Evolutionary conservation across 2,113 vertebrate genomes (phyloP).

Genomic region (Hemiscyllium ocellatum): DNA sequence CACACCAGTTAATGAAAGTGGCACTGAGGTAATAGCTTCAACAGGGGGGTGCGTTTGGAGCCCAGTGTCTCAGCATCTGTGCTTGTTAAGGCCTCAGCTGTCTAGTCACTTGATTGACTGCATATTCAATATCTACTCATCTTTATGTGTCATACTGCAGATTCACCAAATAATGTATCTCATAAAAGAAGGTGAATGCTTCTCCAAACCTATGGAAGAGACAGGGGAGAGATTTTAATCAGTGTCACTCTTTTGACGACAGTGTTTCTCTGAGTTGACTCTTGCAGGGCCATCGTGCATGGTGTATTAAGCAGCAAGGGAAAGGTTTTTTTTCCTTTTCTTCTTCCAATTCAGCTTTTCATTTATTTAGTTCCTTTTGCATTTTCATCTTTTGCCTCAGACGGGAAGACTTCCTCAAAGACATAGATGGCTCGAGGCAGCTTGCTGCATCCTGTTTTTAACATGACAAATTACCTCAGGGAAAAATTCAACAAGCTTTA

Average conservation of each 20-base stretch:
- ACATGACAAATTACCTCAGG: slow-evolving; percentile 38
- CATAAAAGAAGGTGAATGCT: slow-evolving; percentile 38
- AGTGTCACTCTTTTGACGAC: slow-evolving; percentile 35
- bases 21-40: slow-evolving; percentile 68
- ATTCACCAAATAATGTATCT: slow-evolving; percentile 38
- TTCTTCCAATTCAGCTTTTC: slow-evolving; percentile 35
- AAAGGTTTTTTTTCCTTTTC: background rate
- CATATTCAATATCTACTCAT: slow-evolving; percentile 39
- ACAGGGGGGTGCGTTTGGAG: slow-evolving; percentile 42
- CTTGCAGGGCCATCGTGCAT: slow-evolving; percentile 21
- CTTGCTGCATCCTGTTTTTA: slow-evolving; percentile 24
- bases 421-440: slow-evolving; percentile 21
- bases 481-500: slow-evolving; percentile 33
- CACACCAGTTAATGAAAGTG: slow-evolving; percentile 73
- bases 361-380: slow-evolving; percentile 37
- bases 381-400: slow-evolving; percentile 35
- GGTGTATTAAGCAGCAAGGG: slow-evolving; percentile 32
- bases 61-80: slow-evolving; percentile 38
- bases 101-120: slow-evolving; percentile 38
- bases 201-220: slow-evolving; percentile 36
- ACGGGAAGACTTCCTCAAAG: slow-evolving; percentile 17
- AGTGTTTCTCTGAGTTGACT: slow-evolving; percentile 32
- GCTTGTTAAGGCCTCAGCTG: slow-evolving; percentile 38
- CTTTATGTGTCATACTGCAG: slow-evolving; percentile 38
- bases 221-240: slow-evolving; percentile 38